A percentile compares a stretch with the other conserved stretches of the same genome.
Conservation (phyloP, 2,113 vertebrate species). For the Notechis scutatus region DNA sequence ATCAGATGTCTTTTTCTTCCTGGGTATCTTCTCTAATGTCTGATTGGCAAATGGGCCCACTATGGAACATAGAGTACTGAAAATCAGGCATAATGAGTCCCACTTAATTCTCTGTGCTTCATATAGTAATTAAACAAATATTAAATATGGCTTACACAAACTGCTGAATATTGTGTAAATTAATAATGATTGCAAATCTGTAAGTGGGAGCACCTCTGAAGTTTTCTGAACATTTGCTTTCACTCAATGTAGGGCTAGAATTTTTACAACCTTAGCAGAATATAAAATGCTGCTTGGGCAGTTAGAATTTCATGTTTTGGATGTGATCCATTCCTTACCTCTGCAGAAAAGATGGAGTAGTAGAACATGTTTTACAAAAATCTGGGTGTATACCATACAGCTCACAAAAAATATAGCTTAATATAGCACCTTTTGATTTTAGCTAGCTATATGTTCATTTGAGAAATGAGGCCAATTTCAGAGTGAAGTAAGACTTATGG, state of each 20-base stretch:
- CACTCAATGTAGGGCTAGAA: background rate
- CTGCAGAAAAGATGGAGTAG: background rate
- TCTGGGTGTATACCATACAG: background rate
- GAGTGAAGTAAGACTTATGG: background rate
- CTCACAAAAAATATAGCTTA: fast-evolving
- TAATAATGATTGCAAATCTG: background rate
- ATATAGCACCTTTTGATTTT: background rate
- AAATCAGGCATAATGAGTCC: background rate
- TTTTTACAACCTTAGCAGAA: background rate
- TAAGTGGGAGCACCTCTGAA: background rate
- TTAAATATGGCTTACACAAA: background rate
- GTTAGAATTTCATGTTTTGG: fast-evolving
- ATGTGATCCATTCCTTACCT: background rate
- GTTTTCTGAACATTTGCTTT: background rate
- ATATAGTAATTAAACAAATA: background rate
- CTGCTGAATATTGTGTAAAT: background rate
- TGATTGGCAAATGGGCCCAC: background rate
- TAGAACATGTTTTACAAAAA: background rate
- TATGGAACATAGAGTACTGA: background rate
- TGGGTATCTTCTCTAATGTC: background rate
- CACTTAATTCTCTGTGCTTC: background rate
- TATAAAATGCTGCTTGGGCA: background rate
- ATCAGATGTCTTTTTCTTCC: background rate
- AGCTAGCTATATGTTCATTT: background rate
- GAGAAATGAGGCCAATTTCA: background rate